Percentiles rank a stretch among this genome's conserved stretches.
Evolutionary conservation across 2,113 vertebrate species (phyloP).

Genomic region (Melanerpes aurifrons): DNA sequence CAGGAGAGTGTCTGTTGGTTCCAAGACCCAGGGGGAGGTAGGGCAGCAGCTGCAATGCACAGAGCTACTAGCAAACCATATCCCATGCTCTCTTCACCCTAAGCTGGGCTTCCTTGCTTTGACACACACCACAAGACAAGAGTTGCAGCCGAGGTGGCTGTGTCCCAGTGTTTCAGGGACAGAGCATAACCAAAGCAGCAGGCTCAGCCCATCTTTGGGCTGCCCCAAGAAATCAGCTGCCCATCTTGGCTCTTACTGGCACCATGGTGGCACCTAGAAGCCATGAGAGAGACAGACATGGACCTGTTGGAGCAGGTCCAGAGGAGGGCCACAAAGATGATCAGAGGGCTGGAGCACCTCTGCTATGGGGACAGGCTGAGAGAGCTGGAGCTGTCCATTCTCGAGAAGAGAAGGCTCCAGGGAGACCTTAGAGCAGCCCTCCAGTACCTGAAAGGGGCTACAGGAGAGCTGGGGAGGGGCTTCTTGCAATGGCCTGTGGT

Average conservation of each 20-base stretch:
- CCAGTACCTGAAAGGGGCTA: background rate
- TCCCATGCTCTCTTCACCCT: background rate
- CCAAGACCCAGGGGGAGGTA: background rate
- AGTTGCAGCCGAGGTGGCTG: background rate
- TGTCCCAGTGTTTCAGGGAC: background rate
- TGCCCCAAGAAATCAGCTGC: background rate
- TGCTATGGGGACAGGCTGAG: too few species aligned
- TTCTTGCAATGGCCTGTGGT: too few species aligned
- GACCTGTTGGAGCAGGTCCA: too few species aligned
- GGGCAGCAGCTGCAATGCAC: background rate
- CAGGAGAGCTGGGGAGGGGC: too few species aligned
- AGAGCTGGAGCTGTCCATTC: too few species aligned
- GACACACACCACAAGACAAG: background rate
- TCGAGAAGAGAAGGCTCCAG: too few species aligned
- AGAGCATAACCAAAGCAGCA: background rate
- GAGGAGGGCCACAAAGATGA: too few species aligned
- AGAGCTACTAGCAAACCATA: background rate
- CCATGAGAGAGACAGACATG: background rate
- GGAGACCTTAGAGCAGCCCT: too few species aligned
- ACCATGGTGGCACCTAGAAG: fast-evolving
- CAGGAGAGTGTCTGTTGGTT: fast-evolving
- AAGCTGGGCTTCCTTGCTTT: background rate
- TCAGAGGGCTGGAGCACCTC: too few species aligned
- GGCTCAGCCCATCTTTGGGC: background rate
- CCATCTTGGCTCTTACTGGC: background rate